phyloP scores from a whole-genome alignment of 2,888 invertebrate species.

The Gymnoscelis rufifasciata region DNA sequence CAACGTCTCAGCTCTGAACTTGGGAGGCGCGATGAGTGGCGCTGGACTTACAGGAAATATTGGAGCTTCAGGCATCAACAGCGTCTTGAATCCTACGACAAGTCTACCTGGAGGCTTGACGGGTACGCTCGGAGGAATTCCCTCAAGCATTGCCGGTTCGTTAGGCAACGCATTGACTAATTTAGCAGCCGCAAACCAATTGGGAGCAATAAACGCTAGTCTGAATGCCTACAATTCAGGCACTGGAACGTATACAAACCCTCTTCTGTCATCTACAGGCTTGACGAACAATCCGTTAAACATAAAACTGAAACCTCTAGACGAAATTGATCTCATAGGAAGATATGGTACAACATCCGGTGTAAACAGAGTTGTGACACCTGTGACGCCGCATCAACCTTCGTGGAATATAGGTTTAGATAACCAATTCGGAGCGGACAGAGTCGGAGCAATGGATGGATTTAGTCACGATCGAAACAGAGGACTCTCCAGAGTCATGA shows the following conservation, averaged over 20 bases:
- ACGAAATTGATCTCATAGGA: conserved; percentile 83
- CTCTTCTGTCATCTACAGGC: conserved; percentile 78
- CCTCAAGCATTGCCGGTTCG: conserved; percentile 62
- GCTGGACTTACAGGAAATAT: conserved; percentile 73
- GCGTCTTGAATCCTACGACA: conserved; percentile 65
- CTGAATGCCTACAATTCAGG: conserved; percentile 61
- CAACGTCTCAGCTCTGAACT: conserved; percentile 64
- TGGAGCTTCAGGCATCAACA: conserved; percentile 67
- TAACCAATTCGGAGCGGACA: conserved; percentile 80
- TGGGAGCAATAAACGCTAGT: conserved; percentile 65
- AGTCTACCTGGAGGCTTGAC: conserved; percentile 66
- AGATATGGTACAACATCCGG: conserved; percentile 72
- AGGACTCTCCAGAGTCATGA: conserved; percentile 75
- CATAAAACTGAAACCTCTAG: conserved; percentile 84
- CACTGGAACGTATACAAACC: conserved; percentile 82
- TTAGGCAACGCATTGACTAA: conserved; percentile 65
- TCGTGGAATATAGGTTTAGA: conserved; percentile 81
- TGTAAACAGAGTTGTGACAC: conserved; percentile 79
- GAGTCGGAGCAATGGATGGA: conserved; percentile 75
- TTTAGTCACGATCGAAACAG: conserved; percentile 81
- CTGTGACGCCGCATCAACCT: conserved; percentile 82
- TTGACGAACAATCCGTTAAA: conserved; percentile 80
- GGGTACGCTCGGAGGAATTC: conserved; percentile 64
- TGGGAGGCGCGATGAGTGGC: conserved; percentile 64
- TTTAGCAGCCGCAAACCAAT: conserved; percentile 61